Percentiles rank a stretch among this genome's conserved stretches.
Conservation (phyloP, 2,797 vertebrate genomes). For the Sitta carolinensis region DNA sequence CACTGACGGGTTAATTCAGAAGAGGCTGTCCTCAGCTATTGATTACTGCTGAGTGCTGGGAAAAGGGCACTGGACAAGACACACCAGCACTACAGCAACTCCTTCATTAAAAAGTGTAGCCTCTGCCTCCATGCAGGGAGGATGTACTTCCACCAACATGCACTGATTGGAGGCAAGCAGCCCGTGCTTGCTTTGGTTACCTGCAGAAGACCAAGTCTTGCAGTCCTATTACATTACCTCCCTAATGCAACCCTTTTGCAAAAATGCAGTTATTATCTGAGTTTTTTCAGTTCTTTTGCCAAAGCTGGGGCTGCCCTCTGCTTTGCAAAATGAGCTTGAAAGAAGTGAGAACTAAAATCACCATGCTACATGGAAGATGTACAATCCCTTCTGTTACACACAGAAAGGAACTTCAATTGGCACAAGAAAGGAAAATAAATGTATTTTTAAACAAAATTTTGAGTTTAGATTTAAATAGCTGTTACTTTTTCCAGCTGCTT, state of each 20-base stretch:
- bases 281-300: neutral
- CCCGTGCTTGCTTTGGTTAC: neutral
- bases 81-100: neutral
- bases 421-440: neutral
- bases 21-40: neutral
- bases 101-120: neutral
- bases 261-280: neutral
- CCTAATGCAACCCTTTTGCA: neutral
- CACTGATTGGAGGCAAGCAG: neutral
- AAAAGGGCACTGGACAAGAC: neutral
- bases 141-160: neutral
- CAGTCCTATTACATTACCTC: neutral
- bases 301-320: neutral
- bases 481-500: neutral
- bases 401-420: neutral
- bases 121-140: neutral
- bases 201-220: neutral
- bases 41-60: neutral
- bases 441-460: neutral
- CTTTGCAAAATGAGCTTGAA: neutral
- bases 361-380: neutral
- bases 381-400: neutral
- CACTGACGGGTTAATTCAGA: neutral
- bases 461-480: neutral
- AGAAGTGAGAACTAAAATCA: neutral